These are phyloP conservation scores for Thalassaphorura encarpata DNA, from an alignment of 1,140 invertebrate species.

Conservation along the genomic window DNA sequence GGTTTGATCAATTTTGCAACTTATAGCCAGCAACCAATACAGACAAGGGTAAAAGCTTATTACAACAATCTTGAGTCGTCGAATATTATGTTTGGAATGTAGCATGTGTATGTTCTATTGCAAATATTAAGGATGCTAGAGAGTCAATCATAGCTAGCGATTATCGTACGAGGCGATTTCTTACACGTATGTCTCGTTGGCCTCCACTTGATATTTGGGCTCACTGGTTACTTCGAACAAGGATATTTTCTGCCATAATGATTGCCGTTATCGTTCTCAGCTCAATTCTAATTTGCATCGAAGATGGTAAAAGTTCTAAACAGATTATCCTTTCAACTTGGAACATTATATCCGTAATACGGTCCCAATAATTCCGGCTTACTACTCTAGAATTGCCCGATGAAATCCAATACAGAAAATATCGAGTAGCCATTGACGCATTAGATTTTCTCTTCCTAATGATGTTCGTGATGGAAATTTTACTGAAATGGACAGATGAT, in stretches of 20 bases:
- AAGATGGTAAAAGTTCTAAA: constrained; percentile 1
- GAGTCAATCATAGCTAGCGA: constrained; percentile 2
- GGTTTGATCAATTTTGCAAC: constrained; percentile 23
- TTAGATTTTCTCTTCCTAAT: constrained; percentile 33
- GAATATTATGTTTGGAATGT: not conserved
- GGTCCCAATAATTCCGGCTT: not conserved
- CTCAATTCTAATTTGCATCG: not conserved
- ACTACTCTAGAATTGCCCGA: constrained; percentile 1
- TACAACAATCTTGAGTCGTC: not conserved
- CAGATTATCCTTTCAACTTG: not conserved
- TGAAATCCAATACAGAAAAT: not conserved
- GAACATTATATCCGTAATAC: not conserved
- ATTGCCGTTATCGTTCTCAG: not conserved
- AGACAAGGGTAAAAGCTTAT: not conserved
- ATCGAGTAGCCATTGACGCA: constrained; percentile 9
- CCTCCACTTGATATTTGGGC: constrained; percentile 23
- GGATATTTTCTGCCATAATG: not conserved
- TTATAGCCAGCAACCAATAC: constrained; percentile 4
- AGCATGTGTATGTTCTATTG: not conserved
- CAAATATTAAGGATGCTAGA: not conserved
- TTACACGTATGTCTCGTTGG: constrained; percentile 16
- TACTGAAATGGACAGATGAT: constrained; percentile 34
- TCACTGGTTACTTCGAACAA: constrained; percentile 18
- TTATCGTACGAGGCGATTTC: constrained; percentile 17
- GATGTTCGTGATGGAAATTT: constrained; percentile 33